Evolutionary conservation across 2,797 vertebrate species (phyloP).

Genomic region (Taeniopygia guttata): DNA sequence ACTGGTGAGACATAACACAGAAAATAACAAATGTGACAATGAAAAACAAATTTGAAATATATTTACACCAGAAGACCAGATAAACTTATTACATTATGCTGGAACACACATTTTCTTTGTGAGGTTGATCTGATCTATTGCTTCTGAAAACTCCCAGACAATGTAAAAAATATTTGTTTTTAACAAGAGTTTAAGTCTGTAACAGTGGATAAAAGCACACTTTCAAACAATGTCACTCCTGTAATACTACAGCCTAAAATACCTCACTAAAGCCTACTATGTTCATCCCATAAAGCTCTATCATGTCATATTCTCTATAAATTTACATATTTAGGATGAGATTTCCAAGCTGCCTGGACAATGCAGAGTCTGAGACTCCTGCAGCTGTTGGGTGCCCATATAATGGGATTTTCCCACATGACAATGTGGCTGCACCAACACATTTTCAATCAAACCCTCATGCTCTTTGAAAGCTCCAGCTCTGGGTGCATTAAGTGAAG

Average conservation of each 20-base stretch:
- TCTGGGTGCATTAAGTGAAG: not conserved
- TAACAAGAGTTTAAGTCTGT: not conserved
- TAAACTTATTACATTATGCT: not conserved
- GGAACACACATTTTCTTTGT: not conserved
- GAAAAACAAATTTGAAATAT: not conserved
- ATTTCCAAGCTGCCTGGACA: not conserved
- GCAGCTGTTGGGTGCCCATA: not conserved
- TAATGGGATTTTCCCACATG: not conserved
- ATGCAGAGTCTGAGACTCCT: not conserved
- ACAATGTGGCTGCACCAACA: too few species aligned
- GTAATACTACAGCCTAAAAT: not conserved
- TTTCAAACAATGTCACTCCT: not conserved
- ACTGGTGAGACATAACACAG: not conserved
- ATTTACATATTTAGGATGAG: not conserved
- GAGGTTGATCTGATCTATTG: not conserved
- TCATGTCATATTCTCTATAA: not conserved
- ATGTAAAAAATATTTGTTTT: not conserved
- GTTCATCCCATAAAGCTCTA: not conserved
- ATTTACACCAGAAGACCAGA: not conserved
- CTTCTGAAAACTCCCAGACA: not conserved
- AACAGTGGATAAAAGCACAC: not conserved
- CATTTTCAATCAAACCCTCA: rapidly evolving
- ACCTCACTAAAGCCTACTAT: rapidly evolving
- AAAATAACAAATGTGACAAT: not conserved
- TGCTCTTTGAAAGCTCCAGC: not conserved